Percentiles rank a stretch among this genome's conserved stretches.
These are phyloP conservation scores for Siderastrea siderea DNA, from an alignment of 92 coral and sea anemone species.

Conservation along the genomic window DNA sequence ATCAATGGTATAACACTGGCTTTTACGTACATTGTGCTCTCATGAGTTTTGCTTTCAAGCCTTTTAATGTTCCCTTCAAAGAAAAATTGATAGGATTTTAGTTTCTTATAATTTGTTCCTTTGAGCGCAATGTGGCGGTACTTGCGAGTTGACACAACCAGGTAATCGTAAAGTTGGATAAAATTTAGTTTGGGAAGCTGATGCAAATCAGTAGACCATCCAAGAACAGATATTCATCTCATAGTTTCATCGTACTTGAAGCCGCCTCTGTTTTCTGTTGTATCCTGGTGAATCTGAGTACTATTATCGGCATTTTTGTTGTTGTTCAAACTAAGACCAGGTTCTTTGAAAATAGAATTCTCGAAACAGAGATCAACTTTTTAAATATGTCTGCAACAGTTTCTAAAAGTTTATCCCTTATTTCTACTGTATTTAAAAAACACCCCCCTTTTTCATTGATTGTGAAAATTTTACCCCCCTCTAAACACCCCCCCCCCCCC, in stretches of 20 bases:
- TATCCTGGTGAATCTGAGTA: conserved; percentile 35
- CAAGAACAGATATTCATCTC: conserved; percentile 59
- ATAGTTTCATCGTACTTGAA: conserved; percentile 39
- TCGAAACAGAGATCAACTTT: too few species aligned
- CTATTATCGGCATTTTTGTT: conserved; percentile 20
- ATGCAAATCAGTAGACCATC: conserved; percentile 62
- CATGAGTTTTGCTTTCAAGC: conserved; percentile 51
- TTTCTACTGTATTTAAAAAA: too few species aligned
- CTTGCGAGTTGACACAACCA: conserved; percentile 65
- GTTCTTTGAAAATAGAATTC: too few species aligned
- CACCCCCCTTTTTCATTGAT: too few species aligned
- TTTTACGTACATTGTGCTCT: conserved; percentile 46
- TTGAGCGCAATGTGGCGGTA: conserved; percentile 54
- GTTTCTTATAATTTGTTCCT: conserved; percentile 61
- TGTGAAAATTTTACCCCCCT: too few species aligned
- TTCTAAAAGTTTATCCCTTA: too few species aligned
- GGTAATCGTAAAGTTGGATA: conserved; percentile 69
- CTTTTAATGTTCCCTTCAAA: conserved; percentile 44
- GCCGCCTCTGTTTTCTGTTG: conserved; percentile 23
- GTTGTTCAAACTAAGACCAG: too few species aligned
- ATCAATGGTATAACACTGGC: conserved; percentile 52
- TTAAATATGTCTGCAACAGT: too few species aligned
- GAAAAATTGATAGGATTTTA: conserved; percentile 59
- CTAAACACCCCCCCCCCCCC: too few species aligned
- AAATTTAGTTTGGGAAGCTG: conserved; percentile 55